A percentile compares a stretch with the other conserved stretches of the same genome.
Conservation (phyloP, 2,113 vertebrate genomes). For the Podarcis raffonei region DNA sequence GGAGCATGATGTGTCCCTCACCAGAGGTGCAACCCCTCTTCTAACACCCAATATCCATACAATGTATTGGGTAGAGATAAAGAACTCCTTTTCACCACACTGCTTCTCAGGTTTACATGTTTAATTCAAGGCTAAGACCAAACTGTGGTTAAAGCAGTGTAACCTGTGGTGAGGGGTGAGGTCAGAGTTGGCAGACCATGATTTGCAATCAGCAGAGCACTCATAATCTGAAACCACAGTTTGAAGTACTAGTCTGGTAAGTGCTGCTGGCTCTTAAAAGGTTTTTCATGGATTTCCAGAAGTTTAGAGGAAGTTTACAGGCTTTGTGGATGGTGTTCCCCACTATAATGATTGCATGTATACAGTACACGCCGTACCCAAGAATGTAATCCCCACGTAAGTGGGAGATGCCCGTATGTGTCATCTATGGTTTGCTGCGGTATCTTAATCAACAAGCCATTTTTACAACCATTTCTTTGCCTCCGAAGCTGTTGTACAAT, state of each 20-base stretch:
- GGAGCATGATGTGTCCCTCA: too few species aligned
- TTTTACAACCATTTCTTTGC: not conserved
- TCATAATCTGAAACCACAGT: not conserved
- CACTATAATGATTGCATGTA: too few species aligned
- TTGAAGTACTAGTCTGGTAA: not conserved
- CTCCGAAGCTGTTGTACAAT: not conserved
- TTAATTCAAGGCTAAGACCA: not conserved
- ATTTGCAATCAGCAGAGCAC: not conserved
- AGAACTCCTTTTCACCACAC: constrained; percentile 12
- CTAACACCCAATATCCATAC: too few species aligned
- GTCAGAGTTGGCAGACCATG: not conserved
- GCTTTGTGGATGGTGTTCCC: too few species aligned
- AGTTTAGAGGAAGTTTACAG: too few species aligned
- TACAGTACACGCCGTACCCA: too few species aligned
- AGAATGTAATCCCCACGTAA: too few species aligned
- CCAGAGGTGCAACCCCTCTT: too few species aligned
- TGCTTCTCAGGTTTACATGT: constrained; percentile 25
- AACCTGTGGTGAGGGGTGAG: not conserved
- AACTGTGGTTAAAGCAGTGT: not conserved
- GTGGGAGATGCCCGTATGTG: too few species aligned
- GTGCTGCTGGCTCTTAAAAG: too few species aligned
- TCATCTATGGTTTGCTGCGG: not conserved
- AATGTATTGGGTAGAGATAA: too few species aligned
- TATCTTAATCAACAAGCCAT: not conserved
- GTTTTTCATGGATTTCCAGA: too few species aligned